Percentiles rank a stretch among this genome's conserved stretches.
Evolutionary conservation across 2,113 vertebrate species (phyloP).

Genomic region (Gallinago jamesoni): DNA sequence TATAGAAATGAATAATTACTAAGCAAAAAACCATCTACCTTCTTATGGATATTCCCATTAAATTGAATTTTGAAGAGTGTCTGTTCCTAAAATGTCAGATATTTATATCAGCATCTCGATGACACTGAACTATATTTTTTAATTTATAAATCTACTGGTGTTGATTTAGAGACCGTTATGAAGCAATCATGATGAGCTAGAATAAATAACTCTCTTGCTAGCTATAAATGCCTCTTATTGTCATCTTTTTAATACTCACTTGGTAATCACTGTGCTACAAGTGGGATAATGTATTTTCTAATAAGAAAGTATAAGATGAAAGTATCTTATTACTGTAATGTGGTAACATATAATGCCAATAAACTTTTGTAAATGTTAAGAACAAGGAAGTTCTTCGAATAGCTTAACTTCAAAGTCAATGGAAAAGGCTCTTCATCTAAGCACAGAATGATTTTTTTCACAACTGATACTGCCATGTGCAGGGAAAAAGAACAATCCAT

Average conservation of each 20-base stretch:
- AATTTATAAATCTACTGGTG: background rate
- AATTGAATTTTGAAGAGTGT: background rate
- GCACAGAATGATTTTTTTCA: background rate
- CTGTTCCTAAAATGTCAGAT: background rate
- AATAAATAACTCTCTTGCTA: background rate
- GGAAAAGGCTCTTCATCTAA: background rate
- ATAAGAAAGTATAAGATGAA: conserved; percentile 28
- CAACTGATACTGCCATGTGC: background rate
- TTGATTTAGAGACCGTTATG: background rate
- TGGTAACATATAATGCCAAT: conserved; percentile 2
- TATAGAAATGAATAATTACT: background rate
- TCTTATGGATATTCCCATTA: background rate
- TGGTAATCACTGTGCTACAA: background rate
- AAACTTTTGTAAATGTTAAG: background rate
- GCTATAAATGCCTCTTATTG: background rate
- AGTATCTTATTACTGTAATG: conserved; percentile 28
- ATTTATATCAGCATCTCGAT: background rate
- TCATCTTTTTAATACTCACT: conserved; percentile 20
- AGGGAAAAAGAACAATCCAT: background rate
- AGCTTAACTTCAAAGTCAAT: background rate
- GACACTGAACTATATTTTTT: background rate
- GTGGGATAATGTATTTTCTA: conserved; percentile 49
- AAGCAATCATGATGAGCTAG: background rate
- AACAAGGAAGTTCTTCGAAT: background rate
- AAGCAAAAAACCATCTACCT: background rate